A percentile compares a stretch with the other conserved stretches of the same genome.
These are phyloP conservation scores for Eucera pruinosa DNA, from an alignment of 2,888 invertebrate genomes.

Conservation along the genomic window DNA sequence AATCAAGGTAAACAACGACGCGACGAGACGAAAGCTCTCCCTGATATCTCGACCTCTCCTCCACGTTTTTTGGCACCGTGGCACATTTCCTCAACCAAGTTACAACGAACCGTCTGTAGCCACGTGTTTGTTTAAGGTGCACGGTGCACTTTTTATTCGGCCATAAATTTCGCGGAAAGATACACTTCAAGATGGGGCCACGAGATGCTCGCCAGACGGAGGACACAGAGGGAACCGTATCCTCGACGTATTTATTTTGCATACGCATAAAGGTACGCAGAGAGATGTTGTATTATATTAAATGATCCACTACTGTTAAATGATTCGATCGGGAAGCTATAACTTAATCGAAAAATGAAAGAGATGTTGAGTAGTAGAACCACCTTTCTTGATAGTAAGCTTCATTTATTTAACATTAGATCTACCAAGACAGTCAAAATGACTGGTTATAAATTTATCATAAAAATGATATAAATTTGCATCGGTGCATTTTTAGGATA, in stretches of 20 bases:
- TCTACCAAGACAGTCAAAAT: no score
- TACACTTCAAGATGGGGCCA: slow-evolving; percentile 33
- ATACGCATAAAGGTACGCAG: background rate
- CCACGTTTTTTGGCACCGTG: slow-evolving; percentile 17
- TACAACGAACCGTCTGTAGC: slow-evolving; percentile 35
- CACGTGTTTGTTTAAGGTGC: slow-evolving; percentile 23
- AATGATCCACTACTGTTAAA: no score
- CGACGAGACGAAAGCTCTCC: slow-evolving; percentile 37
- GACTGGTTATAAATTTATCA: no score
- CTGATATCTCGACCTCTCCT: slow-evolving; percentile 40
- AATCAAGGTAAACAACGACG: slow-evolving; percentile 71
- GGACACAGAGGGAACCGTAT: background rate
- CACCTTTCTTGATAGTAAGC: no score
- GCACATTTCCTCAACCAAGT: background rate
- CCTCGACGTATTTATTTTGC: background rate
- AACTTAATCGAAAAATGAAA: no score
- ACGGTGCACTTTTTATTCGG: slow-evolving; percentile 48
- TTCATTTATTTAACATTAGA: no score
- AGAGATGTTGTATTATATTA: no score
- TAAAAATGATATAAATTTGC: no score
- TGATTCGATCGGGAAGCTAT: no score
- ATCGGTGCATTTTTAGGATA: no score
- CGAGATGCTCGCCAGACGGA: slow-evolving; percentile 2
- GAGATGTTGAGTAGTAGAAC: no score
- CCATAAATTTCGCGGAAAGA: slow-evolving; percentile 53